Conservation (phyloP, 2,888 invertebrate genomes). For the Lapara coniferarum region DNA sequence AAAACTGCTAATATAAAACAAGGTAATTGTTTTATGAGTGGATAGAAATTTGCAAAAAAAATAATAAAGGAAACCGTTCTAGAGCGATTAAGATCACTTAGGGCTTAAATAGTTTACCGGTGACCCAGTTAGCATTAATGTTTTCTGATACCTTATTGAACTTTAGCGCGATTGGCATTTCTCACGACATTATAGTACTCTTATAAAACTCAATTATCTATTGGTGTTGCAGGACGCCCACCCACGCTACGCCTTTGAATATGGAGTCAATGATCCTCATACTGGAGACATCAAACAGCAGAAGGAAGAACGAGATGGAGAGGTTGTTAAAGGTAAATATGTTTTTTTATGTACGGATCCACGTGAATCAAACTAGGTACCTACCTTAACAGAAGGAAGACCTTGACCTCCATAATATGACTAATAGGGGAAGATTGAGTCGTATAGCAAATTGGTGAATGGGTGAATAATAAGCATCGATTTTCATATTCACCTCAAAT, state of each 20-base stretch:
- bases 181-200: slow-evolving; percentile 52
- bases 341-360: background rate
- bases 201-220: slow-evolving; percentile 38
- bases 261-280: slow-evolving; percentile 88
- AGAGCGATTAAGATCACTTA: background rate
- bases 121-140: slow-evolving; percentile 25
- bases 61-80: background rate
- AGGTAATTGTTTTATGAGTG: too few species aligned
- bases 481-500: too few species aligned
- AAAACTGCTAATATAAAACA: too few species aligned
- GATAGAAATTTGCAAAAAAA: too few species aligned
- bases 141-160: slow-evolving; percentile 37
- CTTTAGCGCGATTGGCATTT: slow-evolving; percentile 54
- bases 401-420: too few species aligned
- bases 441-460: too few species aligned
- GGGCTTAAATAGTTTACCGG: background rate
- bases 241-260: slow-evolving; percentile 88
- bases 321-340: slow-evolving; percentile 86
- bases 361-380: too few species aligned
- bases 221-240: slow-evolving; percentile 82
- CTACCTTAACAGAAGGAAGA: too few species aligned
- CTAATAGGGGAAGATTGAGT: too few species aligned
- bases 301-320: slow-evolving; percentile 88
- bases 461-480: too few species aligned
- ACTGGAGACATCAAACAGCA: slow-evolving; percentile 90